Conservation (phyloP, 2,888 invertebrate genomes). For the Polyommatus icarus region DNA sequence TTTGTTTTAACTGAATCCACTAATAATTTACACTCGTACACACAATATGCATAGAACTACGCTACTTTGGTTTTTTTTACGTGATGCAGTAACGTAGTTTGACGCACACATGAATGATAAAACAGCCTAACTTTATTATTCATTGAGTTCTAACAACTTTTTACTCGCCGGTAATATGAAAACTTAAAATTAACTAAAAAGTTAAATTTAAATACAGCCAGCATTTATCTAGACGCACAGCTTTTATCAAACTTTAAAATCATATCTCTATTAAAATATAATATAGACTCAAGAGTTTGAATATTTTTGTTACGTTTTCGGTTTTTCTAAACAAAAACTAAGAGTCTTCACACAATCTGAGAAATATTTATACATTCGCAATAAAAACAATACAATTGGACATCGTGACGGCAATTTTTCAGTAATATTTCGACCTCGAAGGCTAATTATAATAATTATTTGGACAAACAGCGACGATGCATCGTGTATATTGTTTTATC, state of each 20-base stretch:
- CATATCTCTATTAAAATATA: background rate
- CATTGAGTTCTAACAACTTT: background rate
- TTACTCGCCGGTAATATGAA: background rate
- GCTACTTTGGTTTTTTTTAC: background rate
- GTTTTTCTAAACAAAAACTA: background rate
- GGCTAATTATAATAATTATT: conserved; percentile 20
- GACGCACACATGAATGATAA: background rate
- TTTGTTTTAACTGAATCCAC: background rate
- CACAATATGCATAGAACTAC: background rate
- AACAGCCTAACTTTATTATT: background rate
- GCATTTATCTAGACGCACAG: background rate
- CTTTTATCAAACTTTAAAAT: background rate
- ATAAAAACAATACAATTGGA: background rate
- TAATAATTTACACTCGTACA: background rate
- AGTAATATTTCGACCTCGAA: conserved; percentile 20
- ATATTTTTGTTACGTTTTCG: background rate
- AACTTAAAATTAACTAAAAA: background rate
- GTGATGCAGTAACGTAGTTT: background rate
- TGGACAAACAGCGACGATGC: conserved; percentile 15
- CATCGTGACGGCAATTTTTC: conserved; percentile 7
- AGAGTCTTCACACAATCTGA: background rate
- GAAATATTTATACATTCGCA: conserved; percentile 8
- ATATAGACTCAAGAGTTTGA: background rate
- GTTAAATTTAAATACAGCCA: background rate
- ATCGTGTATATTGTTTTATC: background rate